phyloP scores from a whole-genome alignment of 1,140 invertebrate genomes.

The Lepidurus couesii region DNA sequence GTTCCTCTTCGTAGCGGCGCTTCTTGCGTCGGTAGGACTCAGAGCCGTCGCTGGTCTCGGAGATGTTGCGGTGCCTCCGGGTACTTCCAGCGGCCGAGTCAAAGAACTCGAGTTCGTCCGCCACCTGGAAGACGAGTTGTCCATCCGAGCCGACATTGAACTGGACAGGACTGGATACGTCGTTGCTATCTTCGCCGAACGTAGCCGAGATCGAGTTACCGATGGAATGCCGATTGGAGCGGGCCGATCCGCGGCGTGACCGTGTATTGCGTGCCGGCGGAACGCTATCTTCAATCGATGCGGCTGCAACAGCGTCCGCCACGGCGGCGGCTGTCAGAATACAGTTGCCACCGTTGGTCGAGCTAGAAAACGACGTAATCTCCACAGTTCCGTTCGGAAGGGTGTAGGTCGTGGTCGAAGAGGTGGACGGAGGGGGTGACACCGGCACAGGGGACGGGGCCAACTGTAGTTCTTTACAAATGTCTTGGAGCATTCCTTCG shows the following conservation, averaged over 20 bases:
- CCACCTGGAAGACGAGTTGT: not conserved
- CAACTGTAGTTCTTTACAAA: not conserved
- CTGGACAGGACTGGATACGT: not conserved
- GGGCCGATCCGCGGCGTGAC: not conserved
- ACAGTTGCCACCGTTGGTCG: not conserved
- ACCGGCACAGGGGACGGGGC: not conserved
- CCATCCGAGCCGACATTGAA: slow-evolving; percentile 6
- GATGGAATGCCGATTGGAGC: not conserved
- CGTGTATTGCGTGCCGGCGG: not conserved
- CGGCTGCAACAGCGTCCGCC: not conserved
- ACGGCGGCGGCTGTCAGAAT: not conserved
- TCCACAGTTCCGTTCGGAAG: not conserved
- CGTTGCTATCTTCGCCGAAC: not conserved
- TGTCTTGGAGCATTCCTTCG: not conserved
- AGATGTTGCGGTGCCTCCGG: not conserved
- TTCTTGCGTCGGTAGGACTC: slow-evolving; percentile 42
- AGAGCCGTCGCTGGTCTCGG: slow-evolving; percentile 24
- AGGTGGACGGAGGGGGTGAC: not conserved
- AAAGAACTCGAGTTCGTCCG: not conserved
- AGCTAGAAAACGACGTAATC: not conserved
- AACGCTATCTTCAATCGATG: not conserved
- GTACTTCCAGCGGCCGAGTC: not conserved
- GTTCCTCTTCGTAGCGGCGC: slow-evolving; percentile 35
- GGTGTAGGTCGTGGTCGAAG: not conserved
- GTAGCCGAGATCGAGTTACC: not conserved